Conservation (phyloP, 2,113 vertebrate species). For the Nothocercus nigrocapillus region DNA sequence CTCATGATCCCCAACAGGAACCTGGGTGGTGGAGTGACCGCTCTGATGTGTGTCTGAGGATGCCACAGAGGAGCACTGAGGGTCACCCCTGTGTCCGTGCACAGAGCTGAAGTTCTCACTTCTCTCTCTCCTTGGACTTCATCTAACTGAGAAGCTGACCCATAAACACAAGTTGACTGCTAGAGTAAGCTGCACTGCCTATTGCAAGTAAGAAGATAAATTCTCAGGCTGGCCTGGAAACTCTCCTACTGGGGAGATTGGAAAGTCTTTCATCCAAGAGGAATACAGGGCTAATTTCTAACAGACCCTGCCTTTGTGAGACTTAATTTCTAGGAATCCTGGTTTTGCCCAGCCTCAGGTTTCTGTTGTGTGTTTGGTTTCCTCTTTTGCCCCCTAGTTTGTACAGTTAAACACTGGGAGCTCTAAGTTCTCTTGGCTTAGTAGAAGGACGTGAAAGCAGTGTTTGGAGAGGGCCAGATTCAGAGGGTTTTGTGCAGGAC, state of each 20-base stretch:
- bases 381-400: constrained; percentile 3
- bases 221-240: not conserved
- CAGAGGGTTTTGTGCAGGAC: not conserved
- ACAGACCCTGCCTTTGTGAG: not conserved
- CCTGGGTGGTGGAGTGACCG: rapidly evolving
- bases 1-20: not conserved
- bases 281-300: not conserved
- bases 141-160: not conserved
- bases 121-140: not conserved
- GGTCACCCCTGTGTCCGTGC: not conserved
- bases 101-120: not conserved
- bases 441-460: not conserved
- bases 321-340: constrained; percentile 45
- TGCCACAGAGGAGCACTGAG: not conserved
- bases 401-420: not conserved
- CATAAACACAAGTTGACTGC: not conserved
- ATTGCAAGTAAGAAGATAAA: not conserved
- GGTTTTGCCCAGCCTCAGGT: not conserved
- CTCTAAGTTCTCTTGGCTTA: not conserved
- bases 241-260: not conserved
- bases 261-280: not conserved
- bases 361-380: constrained; percentile 23
- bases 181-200: not conserved
- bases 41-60: not conserved
- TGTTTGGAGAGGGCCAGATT: not conserved